Evolutionary conservation across 2,797 vertebrate species (phyloP), one percentile per base, ranked within the genome.

Genomic region (Lithobates sylvaticus): DNA sequence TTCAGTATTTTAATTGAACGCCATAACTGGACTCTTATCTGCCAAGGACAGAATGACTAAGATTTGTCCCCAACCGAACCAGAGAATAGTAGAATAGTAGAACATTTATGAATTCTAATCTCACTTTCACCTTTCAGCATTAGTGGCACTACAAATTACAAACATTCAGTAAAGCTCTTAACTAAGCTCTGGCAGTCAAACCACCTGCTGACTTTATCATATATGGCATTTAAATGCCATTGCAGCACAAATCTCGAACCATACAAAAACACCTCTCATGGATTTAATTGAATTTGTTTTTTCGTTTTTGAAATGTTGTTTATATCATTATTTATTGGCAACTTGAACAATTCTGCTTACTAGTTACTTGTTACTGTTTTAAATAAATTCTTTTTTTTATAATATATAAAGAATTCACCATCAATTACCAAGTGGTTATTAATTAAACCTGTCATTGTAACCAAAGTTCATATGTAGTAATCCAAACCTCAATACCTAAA

Each of bases 151-250:
- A 42, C 67, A 77, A 54, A 70, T 61, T 34, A 39, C 75, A 78
- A 39, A 47, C 39, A 67, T 81, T 71, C 16, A 13, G 50, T 80
- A 81, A 75, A 80, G 44, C 54, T 27, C 26, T 74, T 42, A 73
- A 68, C 68, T 77, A 67, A 77, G 67, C 72, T 69, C 42, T 61
- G 76, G 44, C 44, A 47, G 44, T 79, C 84, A 58, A 39, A 42
- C 58, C 83, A 75, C 29, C 61, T 69, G 61, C 78, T 61, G 84
- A 70, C 71, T 68, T 81, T 85, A 85, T 80, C 64, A 81, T 42
- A 81, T 76, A 50, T 81, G 84, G 44, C 84, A 86, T 86, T 86
- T 86, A 86, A 86, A 86, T 86, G 84, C 68, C 84, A 86, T 6
- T 21, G 6, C 47, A 39, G 29, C 8, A 34, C 84, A 39, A 15